Evolutionary conservation across 92 coral and sea anemone species (phyloP), one percentile per base, ranked within the genome.

Genomic region (Blastomussa wellsi): DNA sequence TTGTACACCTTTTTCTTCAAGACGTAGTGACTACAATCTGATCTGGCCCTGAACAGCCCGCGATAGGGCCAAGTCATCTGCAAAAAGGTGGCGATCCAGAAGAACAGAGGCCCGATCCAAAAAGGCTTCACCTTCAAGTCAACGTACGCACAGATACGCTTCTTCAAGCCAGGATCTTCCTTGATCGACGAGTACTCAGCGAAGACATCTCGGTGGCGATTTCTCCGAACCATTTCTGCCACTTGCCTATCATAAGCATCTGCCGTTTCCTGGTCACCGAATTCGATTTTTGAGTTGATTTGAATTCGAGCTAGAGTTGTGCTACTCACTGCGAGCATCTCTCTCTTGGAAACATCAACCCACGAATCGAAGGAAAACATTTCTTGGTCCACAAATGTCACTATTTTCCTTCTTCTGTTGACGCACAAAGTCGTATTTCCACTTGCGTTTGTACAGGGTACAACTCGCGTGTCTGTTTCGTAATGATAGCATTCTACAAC

Each of bases 31-130:
- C 39, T 86, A 55, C 86, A 85, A 20, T 86, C 90, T 4, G 92
- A 79, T 77, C 75, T 89, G 16, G 89, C 92, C 29, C 89, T 74
- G 82, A 89, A 80, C 24, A 85, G 65, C 92, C 92, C 85, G 29
- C 87, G 87, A n/a, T 83, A 83, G 5, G 92, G 92, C 92, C 92
- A 89, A 22, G 90, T 80, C 71, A 80, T 59, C 38, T 35, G 68
- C 66, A 89, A n/a, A 36, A 86, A 62, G 2, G 90, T 89, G 53
- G 92, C 92, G 38, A 89, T 44, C 92, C 92, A 89, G 67, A 55
- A 89, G 72, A 71, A 89, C 53, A 79, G 53, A 26, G 87, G 90
- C 35, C 84, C 76, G 62, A 89, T 89, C 92, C 92, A 89, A 38
- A 62, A 89, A 7, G 92, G 92, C 55, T 80, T 82, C 87, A 37